Base-by-base conservation (phyloP, 2,797 vertebrate genomes). In the Pangasius krempfi region DNA sequence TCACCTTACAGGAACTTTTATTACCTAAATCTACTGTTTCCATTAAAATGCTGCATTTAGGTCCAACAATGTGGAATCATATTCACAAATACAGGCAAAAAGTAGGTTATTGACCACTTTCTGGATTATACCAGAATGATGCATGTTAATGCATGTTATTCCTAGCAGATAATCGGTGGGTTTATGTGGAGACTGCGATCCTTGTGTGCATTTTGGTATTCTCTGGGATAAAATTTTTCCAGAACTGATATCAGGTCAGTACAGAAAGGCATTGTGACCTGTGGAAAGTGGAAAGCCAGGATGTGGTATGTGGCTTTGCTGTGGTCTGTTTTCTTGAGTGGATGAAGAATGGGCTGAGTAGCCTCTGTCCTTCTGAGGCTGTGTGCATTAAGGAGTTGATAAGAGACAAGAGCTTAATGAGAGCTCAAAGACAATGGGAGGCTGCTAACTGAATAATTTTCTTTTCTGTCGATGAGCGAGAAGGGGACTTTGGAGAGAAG, bases 251-350 rank as follows among this genome's bases (percentile, higher is more conserved):
- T 52, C 44, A 30, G 8, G 62, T 70, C 9, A 52, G 47, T 84
- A 25, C 47, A 25, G 64, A 84, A 54, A 52, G 62, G 16, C 27
- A 50, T 1, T 30, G 16, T 18, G 58, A 47, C 58, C 58, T 83
- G 58, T 66, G n/a, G 82, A 66, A 64, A 84, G 27, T 22, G 47
- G 64, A 70, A 84, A 37, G 20, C 44, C 83, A 37, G 47, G 64
- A 84, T 54, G 64, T 83, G 58, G 58, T 66, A 47, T 64, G 81
- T 54, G 44, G 83, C 47, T 54, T 84, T 33, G 37, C 81, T 47
- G 37, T 30, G 81, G 25, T 81, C 20, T 40, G 79, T 40, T 58
- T 58, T 81, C 79, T 81, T 81, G 54, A 81, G 78, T 81, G 78
- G 54, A 12, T 37, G 79, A 8, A 62, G 37, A 62, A 82, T n/a